Evolutionary conservation across 2,797 vertebrate genomes (phyloP).

Genomic region (Tragopan temminckii): DNA sequence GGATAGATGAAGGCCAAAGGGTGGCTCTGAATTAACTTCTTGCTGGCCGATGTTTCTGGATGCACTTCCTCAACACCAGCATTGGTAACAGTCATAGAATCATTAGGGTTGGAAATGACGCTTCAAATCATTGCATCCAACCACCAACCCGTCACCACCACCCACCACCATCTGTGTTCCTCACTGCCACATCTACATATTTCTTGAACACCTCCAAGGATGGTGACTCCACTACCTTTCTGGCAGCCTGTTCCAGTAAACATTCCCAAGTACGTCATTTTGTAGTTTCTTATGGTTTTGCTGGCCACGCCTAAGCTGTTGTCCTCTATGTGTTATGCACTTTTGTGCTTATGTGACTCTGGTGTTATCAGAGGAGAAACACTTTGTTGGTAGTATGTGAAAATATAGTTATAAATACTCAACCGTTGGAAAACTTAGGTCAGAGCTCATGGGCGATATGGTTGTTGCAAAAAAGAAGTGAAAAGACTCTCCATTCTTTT

Average conservation of each 20-base stretch:
- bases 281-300: not conserved
- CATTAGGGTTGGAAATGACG: too few relatives aligned
- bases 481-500: not conserved
- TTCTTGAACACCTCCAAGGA: too few relatives aligned
- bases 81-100: not conserved
- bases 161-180: too few relatives aligned
- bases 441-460: accelerated
- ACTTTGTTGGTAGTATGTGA: not conserved
- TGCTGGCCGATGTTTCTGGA: not conserved
- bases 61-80: not conserved
- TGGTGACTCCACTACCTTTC: too few relatives aligned
- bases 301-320: not conserved
- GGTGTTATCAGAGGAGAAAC: not conserved
- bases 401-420: not conserved
- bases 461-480: not conserved
- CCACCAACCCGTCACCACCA: too few relatives aligned
- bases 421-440: not conserved
- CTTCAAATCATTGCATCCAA: too few relatives aligned
- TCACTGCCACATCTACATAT: too few relatives aligned
- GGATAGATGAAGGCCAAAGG: not conserved
- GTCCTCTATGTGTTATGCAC: not conserved
- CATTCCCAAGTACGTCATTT: not conserved
- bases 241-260: too few relatives aligned
- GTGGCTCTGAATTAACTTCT: not conserved
- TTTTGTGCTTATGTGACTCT: not conserved